Conservation (phyloP, 1,140 invertebrate genomes). For the Drosophila eugracilis region DNA sequence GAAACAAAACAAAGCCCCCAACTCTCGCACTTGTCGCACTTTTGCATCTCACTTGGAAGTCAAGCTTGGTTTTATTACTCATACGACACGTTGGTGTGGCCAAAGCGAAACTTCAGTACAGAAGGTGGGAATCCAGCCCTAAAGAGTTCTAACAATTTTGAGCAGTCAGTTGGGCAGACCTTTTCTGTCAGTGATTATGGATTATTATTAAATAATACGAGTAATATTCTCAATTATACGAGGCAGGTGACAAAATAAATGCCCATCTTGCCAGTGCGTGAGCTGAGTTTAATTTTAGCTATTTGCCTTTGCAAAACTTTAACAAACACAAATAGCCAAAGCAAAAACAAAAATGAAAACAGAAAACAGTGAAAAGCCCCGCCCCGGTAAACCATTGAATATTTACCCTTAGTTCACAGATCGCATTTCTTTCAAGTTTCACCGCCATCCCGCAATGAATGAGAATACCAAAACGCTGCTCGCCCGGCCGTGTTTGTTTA, state of each 20-base stretch:
- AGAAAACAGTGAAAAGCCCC: constrained; percentile 18
- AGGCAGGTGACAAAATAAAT: constrained; percentile 79
- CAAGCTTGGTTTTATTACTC: constrained; percentile 70
- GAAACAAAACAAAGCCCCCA: constrained; percentile 50
- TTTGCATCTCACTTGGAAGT: constrained; percentile 49
- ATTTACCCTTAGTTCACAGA: constrained; percentile 66
- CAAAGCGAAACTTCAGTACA: constrained; percentile 26
- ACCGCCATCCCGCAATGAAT: constrained; percentile 26
- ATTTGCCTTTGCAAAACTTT: constrained; percentile 66
- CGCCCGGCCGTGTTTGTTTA: constrained; percentile 52
- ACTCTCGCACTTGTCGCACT: constrained; percentile 65
- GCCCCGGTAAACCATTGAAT: constrained; percentile 45
- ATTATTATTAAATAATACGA: constrained; percentile 67
- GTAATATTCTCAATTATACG: constrained; percentile 51
- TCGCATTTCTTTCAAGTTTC: constrained; percentile 71
- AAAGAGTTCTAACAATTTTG: constrained; percentile 44
- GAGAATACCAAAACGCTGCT: constrained; percentile 12
- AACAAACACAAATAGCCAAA: constrained; percentile 66
- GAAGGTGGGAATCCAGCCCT: constrained; percentile 40
- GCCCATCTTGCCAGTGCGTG: constrained; percentile 63
- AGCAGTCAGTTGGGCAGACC: constrained; percentile 11
- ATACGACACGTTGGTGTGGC: constrained; percentile 59
- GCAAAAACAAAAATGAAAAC: constrained; percentile 26
- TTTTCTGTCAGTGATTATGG: constrained; percentile 55
- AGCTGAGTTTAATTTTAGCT: constrained; percentile 70